A percentile compares a stretch with the other conserved stretches of the same genome.
Evolutionary conservation across 2,797 vertebrate species (phyloP).

Genomic region (Tachyglossus aculeatus): DNA sequence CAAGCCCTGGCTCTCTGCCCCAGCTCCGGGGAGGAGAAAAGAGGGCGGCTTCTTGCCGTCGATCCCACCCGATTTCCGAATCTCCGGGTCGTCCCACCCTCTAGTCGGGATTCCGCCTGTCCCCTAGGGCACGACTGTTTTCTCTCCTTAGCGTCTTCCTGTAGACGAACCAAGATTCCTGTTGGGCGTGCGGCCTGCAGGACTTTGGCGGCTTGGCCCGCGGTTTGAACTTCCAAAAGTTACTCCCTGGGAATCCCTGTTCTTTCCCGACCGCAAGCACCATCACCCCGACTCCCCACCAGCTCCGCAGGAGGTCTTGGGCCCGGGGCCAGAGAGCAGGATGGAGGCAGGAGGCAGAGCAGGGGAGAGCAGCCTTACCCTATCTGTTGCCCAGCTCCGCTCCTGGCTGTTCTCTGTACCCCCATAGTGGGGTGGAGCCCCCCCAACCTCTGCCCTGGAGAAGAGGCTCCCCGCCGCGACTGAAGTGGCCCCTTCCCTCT

Average conservation of each 20-base stretch:
- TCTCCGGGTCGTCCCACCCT: not conserved
- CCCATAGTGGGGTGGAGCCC: not conserved
- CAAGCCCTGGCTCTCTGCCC: not conserved
- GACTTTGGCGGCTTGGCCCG: not conserved
- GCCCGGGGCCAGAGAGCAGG: slow-evolving; percentile 49
- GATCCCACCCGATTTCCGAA: not conserved
- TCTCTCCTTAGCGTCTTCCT: not conserved
- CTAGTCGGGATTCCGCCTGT: slow-evolving; percentile 4
- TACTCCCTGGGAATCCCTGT: too few relatives aligned
- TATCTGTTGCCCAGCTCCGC: not conserved
- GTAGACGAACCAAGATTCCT: not conserved
- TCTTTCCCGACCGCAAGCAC: not conserved
- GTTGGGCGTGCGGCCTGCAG: not conserved
- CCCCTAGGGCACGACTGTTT: slow-evolving; percentile 25
- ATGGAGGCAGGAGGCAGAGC: not conserved
- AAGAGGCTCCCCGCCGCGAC: too few relatives aligned
- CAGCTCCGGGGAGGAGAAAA: not conserved
- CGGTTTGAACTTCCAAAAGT: not conserved
- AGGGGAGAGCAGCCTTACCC: slow-evolving; percentile 7
- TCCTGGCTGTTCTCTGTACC: not conserved
- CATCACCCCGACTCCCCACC: slow-evolving; percentile 6
- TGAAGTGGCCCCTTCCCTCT: not conserved
- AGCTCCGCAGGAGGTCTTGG: slow-evolving; percentile 15
- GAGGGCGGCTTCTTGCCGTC: not conserved
- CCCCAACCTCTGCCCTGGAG: not conserved